phyloP scores from a whole-genome alignment of 2,888 invertebrate species.

The Peribatodes rhomboidaria region DNA sequence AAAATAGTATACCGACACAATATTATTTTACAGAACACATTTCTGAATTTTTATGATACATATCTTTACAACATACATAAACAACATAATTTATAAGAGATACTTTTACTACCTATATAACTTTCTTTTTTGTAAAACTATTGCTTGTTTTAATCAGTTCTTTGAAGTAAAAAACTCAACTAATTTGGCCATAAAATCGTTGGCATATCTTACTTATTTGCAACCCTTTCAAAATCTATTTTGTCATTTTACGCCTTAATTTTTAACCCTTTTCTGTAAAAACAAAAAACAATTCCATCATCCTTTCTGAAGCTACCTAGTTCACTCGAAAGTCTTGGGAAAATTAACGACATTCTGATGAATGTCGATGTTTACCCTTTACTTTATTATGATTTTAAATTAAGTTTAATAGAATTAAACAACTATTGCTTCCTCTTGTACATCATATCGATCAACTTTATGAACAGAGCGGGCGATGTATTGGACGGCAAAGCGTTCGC shows the following conservation, averaged over 20 bases:
- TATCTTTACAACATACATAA: too few relatives aligned
- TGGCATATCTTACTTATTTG: background rate
- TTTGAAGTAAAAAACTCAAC: background rate
- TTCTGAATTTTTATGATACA: too few relatives aligned
- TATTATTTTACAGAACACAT: too few relatives aligned
- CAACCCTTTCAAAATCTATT: too few relatives aligned
- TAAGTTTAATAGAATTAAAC: slow-evolving; percentile 8
- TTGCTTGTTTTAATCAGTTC: background rate
- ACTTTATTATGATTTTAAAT: background rate
- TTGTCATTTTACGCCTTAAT: too few relatives aligned
- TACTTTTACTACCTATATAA: too few relatives aligned
- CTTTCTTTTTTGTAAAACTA: background rate
- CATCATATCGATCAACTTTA: slow-evolving; percentile 90
- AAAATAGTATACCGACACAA: background rate
- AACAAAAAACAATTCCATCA: too few relatives aligned
- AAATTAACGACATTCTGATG: too few relatives aligned
- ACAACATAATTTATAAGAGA: too few relatives aligned
- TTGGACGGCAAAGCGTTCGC: slow-evolving; percentile 91
- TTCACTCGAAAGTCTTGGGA: too few relatives aligned
- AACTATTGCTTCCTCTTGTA: slow-evolving; percentile 81
- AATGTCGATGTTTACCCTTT: background rate
- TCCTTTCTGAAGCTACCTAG: too few relatives aligned
- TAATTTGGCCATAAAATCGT: slow-evolving; percentile 14
- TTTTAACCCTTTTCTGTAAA: too few relatives aligned
- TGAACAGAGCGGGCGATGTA: slow-evolving; percentile 86